phyloP scores from a whole-genome alignment of 2,797 vertebrate species.

The Apodemus agrarius region DNA sequence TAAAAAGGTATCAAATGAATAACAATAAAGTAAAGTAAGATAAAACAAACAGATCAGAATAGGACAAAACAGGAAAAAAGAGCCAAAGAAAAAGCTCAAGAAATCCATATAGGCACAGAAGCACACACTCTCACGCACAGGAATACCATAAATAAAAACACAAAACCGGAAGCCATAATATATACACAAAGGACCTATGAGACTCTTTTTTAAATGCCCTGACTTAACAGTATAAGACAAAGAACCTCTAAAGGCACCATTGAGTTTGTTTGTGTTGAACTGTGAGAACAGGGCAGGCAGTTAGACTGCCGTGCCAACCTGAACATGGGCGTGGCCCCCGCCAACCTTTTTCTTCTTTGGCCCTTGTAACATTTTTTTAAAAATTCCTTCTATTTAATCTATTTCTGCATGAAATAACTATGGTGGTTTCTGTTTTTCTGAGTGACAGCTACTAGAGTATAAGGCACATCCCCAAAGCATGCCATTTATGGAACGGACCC shows the following conservation, averaged over 20 bases:
- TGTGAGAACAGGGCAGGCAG: not conserved
- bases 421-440: not conserved
- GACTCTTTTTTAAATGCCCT: not conserved
- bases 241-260: not conserved
- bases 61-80: not conserved
- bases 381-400: constrained; percentile 24
- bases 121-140: too few species aligned
- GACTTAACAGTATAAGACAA: not conserved
- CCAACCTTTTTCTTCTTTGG: not conserved
- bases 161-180: not conserved
- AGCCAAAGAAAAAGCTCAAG: not conserved
- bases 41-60: not conserved
- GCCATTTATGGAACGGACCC: not conserved
- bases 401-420: not conserved
- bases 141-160: not conserved
- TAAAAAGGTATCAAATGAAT: not conserved
- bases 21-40: too few species aligned
- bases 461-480: not conserved
- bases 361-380: not conserved
- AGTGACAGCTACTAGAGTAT: not conserved
- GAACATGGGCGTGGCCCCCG: not conserved
- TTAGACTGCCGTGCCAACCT: not conserved
- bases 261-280: not conserved
- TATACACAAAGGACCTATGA: not conserved
- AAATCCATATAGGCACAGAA: not conserved